Evolutionary conservation across 2,113 vertebrate genomes (phyloP).

Genomic region (Sialia sialis): DNA sequence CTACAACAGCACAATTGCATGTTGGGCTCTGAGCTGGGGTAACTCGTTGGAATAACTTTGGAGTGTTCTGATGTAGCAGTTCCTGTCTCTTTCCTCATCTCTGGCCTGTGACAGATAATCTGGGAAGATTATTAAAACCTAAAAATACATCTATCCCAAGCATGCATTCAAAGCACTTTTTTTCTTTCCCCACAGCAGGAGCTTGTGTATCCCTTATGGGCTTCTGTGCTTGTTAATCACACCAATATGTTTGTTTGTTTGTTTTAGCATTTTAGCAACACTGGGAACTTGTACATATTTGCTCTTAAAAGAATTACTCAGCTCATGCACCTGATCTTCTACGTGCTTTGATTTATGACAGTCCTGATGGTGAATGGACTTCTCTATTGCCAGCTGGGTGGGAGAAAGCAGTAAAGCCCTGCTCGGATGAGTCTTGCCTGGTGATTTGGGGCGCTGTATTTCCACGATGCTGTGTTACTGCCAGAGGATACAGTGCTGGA

Average conservation of each 20-base stretch:
- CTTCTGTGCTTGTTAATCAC: background rate
- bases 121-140: background rate
- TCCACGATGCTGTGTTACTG: background rate
- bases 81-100: background rate
- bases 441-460: background rate
- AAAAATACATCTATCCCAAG: background rate
- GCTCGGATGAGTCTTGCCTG: background rate
- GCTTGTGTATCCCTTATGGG: background rate
- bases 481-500: background rate
- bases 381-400: accelerated
- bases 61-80: background rate
- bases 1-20: background rate
- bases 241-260: background rate
- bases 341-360: background rate
- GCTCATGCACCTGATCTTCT: background rate
- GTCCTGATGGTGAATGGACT: background rate
- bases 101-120: background rate
- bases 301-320: background rate
- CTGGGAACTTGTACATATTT: background rate
- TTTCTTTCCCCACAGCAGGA: background rate
- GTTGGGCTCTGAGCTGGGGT: background rate
- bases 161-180: background rate
- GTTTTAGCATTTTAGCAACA: background rate
- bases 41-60: background rate
- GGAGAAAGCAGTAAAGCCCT: background rate